These are phyloP conservation scores for Dendroctonus ponderosae DNA, from an alignment of 1,140 invertebrate genomes.

Conservation along the genomic window DNA sequence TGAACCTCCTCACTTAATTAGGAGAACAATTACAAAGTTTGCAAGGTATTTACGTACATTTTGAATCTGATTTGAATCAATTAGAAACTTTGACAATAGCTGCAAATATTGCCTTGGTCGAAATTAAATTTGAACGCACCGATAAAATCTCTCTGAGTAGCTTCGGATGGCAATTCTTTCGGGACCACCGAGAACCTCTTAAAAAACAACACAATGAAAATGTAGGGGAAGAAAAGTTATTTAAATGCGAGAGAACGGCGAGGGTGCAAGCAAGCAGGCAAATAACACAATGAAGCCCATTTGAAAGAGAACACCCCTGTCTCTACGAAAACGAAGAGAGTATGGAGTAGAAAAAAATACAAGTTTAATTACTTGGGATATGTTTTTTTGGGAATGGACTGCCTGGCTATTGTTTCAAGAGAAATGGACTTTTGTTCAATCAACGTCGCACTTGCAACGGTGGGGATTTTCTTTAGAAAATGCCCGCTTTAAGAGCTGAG, in stretches of 20 bases:
- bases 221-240: conserved; percentile 18
- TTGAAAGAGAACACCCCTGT: no score
- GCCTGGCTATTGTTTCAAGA: conserved; percentile 6
- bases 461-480: neutral
- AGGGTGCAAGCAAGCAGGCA: neutral
- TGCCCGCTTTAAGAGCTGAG: neutral
- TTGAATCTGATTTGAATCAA: no score
- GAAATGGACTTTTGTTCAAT: conserved; percentile 3
- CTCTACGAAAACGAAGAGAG: no score
- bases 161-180: conserved; percentile 8
- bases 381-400: conserved; percentile 11
- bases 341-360: neutral
- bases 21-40: no score
- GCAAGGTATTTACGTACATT: no score
- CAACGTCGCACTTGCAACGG: neutral
- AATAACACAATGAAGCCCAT: conserved; percentile 5
- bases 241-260: conserved; percentile 11
- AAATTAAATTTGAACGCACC: conserved; percentile 15
- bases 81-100: no score
- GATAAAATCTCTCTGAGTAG: conserved; percentile 9
- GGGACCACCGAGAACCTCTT: conserved; percentile 16
- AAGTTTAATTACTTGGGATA: conserved; percentile 24
- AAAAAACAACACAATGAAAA: conserved; percentile 17
- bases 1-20: no score
- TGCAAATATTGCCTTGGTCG: no score